These are phyloP conservation scores for Cygnus buccinator DNA, from an alignment of 2,113 vertebrate species.

Conservation along the genomic window DNA sequence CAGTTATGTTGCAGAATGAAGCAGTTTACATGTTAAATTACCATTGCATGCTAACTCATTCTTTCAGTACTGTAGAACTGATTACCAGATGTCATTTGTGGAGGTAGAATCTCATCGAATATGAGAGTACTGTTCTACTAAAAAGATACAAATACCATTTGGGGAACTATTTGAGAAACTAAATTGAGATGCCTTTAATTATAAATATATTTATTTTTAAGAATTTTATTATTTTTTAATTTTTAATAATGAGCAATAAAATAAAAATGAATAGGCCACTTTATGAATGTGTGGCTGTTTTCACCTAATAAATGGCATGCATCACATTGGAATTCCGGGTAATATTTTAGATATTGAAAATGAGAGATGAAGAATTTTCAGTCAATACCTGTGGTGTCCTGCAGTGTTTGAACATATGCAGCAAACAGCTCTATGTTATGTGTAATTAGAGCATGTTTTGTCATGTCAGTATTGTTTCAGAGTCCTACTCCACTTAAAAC, in stretches of 20 bases:
- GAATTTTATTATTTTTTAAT: not conserved
- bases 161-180: not conserved
- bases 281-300: not conserved
- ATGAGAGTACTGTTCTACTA: not conserved
- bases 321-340: too few species aligned
- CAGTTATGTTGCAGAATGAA: conserved; percentile 23
- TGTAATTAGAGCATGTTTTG: not conserved
- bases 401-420: not conserved
- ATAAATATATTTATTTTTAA: not conserved
- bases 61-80: not conserved
- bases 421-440: not conserved
- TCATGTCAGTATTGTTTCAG: not conserved
- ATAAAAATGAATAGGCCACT: not conserved
- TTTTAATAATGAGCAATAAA: not conserved
- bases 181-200: not conserved
- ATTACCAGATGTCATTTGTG: not conserved
- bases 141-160: not conserved
- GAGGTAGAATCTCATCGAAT: not conserved
- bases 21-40: not conserved
- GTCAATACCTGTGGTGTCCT: not conserved
- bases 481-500: not conserved
- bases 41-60: conserved; percentile 6
- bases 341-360: not conserved
- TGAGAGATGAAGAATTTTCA: not conserved
- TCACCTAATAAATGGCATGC: not conserved